Base-by-base conservation (phyloP, 2,797 vertebrate species). In the Nyctibius grandis region DNA sequence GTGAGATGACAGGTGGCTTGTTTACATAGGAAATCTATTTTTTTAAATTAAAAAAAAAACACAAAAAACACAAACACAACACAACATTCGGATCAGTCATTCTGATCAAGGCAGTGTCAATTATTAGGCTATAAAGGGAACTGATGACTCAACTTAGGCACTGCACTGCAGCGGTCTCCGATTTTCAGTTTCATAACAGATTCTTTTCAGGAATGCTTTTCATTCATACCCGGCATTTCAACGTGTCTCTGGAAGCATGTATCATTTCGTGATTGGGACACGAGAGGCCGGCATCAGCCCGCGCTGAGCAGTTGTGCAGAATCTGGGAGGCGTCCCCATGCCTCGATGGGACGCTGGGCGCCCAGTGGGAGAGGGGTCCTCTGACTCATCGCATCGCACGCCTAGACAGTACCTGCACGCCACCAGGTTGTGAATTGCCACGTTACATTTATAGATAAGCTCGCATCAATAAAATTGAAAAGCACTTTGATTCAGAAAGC, bases 201-300 rank as follows among this genome's bases (percentile, higher is more conserved):
- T 98, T 98, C 98, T 98, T 98, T 98, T 98, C 96, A 98, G 98
- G 98, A 98, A 98, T 98, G 94, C 94, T 97, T 97, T 97, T 98
- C 97, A 97, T 97, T 97, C 90, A 94, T 95, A 97, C 91, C 92
- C 85, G 61, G 93, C 13, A 0, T 96, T 97, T 91, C 95, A 97
- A 96, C 77, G 44, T 95, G 89, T 95, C 95, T 96, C 95, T 92
- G 95, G 96, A 95, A 97, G 86, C 25, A 0, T 12, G 3, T 57
- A 47, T 86, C 15, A 3, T 40, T 86, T 73, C 38, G 38, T 40
- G 44, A 72, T 73, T 3, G 2, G 16, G 22, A 36, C 12, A 20
- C 2, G 0, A 34, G 67, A 76, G 48, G 65, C 42, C 5, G 5
- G 15, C 4, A 2, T 59, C 72, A 40, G 40, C 0, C 0, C 18